A percentile compares a stretch with the other conserved stretches of the same genome.
Conservation (phyloP, 2,797 vertebrate species). For the Antrozous pallidus region DNA sequence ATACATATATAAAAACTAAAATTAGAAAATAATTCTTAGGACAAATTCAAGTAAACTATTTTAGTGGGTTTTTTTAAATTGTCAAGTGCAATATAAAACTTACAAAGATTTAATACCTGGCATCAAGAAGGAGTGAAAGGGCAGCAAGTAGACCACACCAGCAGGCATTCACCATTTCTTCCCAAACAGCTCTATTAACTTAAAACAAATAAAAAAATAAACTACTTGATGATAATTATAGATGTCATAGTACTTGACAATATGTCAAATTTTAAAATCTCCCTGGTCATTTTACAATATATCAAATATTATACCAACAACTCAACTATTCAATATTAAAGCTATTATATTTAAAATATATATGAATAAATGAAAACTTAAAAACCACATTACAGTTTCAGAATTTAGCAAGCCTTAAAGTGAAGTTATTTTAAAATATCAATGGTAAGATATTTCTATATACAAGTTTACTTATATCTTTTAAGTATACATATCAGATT, state of each 20-base stretch:
- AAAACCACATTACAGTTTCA: constrained; percentile 15
- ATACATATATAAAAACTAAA: background rate
- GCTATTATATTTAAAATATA: constrained; percentile 1
- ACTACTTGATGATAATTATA: constrained; percentile 15
- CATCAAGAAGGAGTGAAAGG: constrained; percentile 95
- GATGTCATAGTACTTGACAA: background rate
- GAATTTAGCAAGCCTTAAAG: constrained; percentile 31
- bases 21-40: background rate
- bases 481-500: background rate
- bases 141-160: constrained; percentile 98
- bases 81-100: constrained; percentile 25
- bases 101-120: constrained; percentile 87
- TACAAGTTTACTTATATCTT: background rate
- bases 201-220: constrained; percentile 51
- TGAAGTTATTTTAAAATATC: constrained; percentile 20
- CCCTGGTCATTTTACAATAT: background rate
- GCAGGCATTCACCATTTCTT: constrained; percentile 98
- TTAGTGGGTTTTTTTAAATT: background rate
- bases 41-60: background rate
- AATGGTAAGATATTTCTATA: background rate
- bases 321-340: background rate
- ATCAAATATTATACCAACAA: background rate
- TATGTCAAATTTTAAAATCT: background rate
- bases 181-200: constrained; percentile 95
- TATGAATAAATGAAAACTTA: background rate